A percentile compares a stretch with the other conserved stretches of the same genome.
These are phyloP conservation scores for Lydus trimaculatus DNA, from an alignment of 2,888 invertebrate species.

Conservation along the genomic window DNA sequence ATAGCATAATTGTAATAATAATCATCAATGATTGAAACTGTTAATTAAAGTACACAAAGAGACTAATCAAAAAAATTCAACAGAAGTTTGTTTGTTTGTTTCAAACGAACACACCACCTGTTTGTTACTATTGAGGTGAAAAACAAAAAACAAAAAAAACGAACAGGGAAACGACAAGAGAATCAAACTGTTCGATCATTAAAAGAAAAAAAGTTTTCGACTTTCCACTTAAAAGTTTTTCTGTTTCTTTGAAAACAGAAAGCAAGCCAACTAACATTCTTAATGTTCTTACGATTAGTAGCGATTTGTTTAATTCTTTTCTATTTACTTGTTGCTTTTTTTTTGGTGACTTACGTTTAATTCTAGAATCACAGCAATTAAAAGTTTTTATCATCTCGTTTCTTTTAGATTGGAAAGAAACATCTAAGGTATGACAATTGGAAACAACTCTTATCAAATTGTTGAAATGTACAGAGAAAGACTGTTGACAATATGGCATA, in stretches of 20 bases:
- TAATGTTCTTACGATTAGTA: not conserved
- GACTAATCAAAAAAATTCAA: not conserved
- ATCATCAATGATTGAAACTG: not conserved
- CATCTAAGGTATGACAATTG: not conserved
- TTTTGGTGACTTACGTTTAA: not conserved
- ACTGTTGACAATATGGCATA: not conserved
- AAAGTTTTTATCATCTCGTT: not conserved
- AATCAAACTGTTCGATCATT: not conserved
- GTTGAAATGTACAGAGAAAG: not conserved
- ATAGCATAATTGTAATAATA: too few species aligned
- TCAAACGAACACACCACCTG: not conserved
- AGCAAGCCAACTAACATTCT: not conserved
- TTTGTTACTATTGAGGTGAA: not conserved
- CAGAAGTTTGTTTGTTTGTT: not conserved
- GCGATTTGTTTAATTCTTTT: not conserved
- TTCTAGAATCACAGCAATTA: not conserved
- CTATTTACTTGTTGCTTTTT: not conserved
- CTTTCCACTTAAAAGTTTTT: not conserved
- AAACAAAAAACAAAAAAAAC: not conserved
- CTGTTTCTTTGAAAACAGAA: not conserved
- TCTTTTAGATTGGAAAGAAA: too few species aligned
- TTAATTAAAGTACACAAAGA: not conserved
- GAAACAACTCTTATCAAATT: not conserved
- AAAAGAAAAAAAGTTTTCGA: not conserved
- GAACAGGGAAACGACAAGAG: not conserved